Evolutionary conservation across 2,797 vertebrate species (phyloP).

Genomic region (Notolepis coatsorum): DNA sequence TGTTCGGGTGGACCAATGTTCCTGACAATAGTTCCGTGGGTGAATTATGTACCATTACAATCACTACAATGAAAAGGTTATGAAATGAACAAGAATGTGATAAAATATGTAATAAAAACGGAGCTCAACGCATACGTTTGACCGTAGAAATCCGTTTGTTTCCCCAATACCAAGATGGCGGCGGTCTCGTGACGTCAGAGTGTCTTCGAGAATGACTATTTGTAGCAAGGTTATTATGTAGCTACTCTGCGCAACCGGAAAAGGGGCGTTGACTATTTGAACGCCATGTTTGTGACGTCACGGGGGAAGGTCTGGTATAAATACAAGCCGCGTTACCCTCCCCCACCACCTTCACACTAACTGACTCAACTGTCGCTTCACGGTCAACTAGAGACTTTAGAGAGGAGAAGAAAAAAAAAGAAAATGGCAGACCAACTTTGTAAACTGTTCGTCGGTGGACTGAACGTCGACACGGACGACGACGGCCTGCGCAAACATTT

Average conservation of each 20-base stretch:
- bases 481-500: conserved; percentile 94
- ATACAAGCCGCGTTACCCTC: conserved; percentile 3
- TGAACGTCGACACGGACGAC: conserved; percentile 97
- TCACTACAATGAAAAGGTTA: no score
- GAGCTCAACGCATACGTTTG: no score
- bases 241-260: conserved; percentile 36
- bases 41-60: no score
- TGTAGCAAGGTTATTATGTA: background rate
- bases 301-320: conserved; percentile 28
- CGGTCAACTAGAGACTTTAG: background rate
- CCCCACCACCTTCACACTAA: conserved; percentile 60
- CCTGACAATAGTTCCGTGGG: background rate
- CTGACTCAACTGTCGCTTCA: fast-evolving
- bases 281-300: conserved; percentile 50
- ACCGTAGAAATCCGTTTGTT: no score
- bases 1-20: no score
- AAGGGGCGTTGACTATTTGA: conserved; percentile 5
- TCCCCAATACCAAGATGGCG: no score
- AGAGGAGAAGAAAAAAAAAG: conserved; percentile 66
- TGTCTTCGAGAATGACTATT: background rate
- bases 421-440: conserved; percentile 91
- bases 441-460: conserved; percentile 96
- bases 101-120: no score
- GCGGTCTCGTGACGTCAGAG: no score
- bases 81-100: no score